Base-by-base conservation (phyloP, 2,888 invertebrate genomes). In the Machimus rusticus region DNA sequence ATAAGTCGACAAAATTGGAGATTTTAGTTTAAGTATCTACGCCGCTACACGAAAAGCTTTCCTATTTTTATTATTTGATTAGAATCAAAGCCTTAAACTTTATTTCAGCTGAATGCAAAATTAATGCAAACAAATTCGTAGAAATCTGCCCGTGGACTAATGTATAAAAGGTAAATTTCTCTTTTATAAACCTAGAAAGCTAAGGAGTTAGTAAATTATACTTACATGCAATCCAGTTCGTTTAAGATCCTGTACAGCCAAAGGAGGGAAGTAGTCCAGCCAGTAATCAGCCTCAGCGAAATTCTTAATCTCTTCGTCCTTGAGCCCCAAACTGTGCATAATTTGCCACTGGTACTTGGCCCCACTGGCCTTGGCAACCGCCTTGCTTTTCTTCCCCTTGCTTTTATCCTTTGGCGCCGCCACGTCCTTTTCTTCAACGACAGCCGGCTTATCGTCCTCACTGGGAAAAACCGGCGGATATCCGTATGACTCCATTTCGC, bases 301-400 rank as follows among this genome's bases (percentile, higher is more conserved):
- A 89, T 96, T 94, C 88, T 95, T 95, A 66, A 99, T 99, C 91
- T 99, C 98, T n/a, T 97, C 96, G 91, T 99, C 97, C 2, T 94
- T 92, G 79, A 99, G 93, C 0, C 98, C 99, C 87, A 99, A 93
- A 91, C 97, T 96, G 91, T 96, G 94, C 99, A 99, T 99, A 86
- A 99, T 99, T 93, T 99, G 97, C 99, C 99, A 99, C 91, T 99
- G 99, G 92, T 96, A 99, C 92, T 98, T 99, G 0, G 96, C 96
- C 4, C 94, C 91, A 0, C 97, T 98, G 2, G 97, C 93, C 93
- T 99, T 99, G 0, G 99, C 99, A 0, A 96, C 95, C 2, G 97
- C 97, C 94, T 99, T 99, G 91, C 98, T 99, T 95, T 97, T 97
- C 93, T 99, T 99, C 2, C 99, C 98, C 94, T 98, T 98, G 81